A percentile compares a stretch with the other conserved stretches of the same genome.
phyloP scores from a whole-genome alignment of 2,113 vertebrate species.

The Arvicanthis niloticus region DNA sequence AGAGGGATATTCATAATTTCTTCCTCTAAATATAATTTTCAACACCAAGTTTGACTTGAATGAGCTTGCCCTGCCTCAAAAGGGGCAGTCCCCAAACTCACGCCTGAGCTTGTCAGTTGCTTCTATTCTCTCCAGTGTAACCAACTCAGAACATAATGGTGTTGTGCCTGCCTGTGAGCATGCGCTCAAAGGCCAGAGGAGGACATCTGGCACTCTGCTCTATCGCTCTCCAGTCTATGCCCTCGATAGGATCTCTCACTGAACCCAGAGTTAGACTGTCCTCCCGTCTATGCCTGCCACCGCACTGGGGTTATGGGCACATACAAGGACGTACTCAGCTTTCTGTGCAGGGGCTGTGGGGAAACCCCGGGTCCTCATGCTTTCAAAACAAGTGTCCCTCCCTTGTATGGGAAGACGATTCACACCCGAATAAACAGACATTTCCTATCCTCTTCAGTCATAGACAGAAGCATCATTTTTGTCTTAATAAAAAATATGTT shows the following conservation, averaged over 20 bases:
- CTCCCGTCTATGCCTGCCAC: neutral
- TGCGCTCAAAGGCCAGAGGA: neutral
- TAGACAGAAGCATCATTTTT: neutral
- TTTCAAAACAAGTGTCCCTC: neutral
- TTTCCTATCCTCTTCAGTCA: neutral
- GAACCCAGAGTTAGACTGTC: neutral
- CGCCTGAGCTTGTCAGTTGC: no score
- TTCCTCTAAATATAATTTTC: neutral
- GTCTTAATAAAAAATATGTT: neutral
- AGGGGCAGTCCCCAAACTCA: neutral
- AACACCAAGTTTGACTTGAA: accelerated
- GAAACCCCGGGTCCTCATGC: neutral
- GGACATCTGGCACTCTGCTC: neutral
- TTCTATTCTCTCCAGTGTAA: neutral
- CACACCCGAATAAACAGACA: neutral
- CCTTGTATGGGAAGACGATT: neutral
- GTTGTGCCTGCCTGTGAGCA: neutral
- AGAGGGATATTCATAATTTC: neutral
- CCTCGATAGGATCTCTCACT: neutral
- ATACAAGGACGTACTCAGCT: neutral
- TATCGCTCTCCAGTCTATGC: no score
- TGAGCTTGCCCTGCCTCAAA: neutral
- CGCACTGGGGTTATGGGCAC: no score
- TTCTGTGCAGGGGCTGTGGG: neutral
- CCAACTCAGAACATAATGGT: neutral